Evolutionary conservation across 1,140 invertebrate genomes (phyloP).

Genomic region (Drosophila sechellia): DNA sequence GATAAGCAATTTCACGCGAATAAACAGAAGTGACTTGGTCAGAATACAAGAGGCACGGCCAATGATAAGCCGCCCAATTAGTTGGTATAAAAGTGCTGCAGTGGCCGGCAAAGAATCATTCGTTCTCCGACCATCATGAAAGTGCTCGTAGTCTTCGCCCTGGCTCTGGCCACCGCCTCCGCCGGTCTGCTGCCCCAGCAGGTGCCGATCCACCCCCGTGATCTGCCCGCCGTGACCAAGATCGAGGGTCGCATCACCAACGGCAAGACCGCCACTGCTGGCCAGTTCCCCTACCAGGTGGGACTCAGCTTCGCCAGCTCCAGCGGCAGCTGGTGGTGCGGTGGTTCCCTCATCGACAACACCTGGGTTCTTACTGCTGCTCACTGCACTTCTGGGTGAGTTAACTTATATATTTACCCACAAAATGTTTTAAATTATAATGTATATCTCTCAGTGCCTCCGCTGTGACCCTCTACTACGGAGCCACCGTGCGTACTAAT

Average conservation of each 20-base stretch:
- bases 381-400: slow-evolving; percentile 85
- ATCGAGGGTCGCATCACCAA: slow-evolving; percentile 81
- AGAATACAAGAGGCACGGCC: slow-evolving; percentile 12
- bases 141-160: slow-evolving; percentile 70
- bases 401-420: no score
- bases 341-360: slow-evolving; percentile 86
- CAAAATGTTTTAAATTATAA: not conserved
- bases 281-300: slow-evolving; percentile 86
- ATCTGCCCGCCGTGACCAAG: slow-evolving; percentile 30
- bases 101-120: slow-evolving; percentile 35
- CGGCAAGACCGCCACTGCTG: slow-evolving; percentile 58
- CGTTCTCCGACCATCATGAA: slow-evolving; percentile 71
- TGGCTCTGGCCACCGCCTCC: slow-evolving; percentile 68
- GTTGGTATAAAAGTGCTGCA: slow-evolving; percentile 31
- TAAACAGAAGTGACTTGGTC: slow-evolving; percentile 33
- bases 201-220: slow-evolving; percentile 55
- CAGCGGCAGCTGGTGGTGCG: slow-evolving; percentile 85
- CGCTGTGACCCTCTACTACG: slow-evolving; percentile 52
- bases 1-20: slow-evolving; percentile 23
- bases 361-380: slow-evolving; percentile 87
- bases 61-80: slow-evolving; percentile 16
- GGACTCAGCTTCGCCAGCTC: slow-evolving; percentile 80
- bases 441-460: slow-evolving; percentile 40
- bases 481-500: slow-evolving; percentile 55
- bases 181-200: slow-evolving; percentile 56